phyloP scores from a whole-genome alignment of 2,113 vertebrate genomes.

The Ifrita kowaldi region DNA sequence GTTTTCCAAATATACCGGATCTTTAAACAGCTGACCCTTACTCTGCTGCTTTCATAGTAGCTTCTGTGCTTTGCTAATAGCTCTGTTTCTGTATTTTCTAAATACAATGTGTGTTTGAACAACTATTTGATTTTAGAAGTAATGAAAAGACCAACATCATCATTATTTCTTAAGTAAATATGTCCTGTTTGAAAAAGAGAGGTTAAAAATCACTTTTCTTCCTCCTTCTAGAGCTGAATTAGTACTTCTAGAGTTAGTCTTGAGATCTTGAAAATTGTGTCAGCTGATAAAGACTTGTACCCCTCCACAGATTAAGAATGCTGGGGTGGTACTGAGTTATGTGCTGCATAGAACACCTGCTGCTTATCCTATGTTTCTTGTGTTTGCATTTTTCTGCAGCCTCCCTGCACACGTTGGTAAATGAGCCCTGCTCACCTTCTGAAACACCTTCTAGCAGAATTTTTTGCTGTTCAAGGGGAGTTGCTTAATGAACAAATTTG shows the following conservation, averaged over 20 bases:
- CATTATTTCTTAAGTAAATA: background rate
- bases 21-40: background rate
- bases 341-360: background rate
- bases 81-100: background rate
- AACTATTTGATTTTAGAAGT: background rate
- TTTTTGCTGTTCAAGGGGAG: background rate
- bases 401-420: rapidly evolving
- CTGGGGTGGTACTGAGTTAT: background rate
- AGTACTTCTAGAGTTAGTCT: background rate
- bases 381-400: background rate
- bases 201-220: background rate
- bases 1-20: background rate
- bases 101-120: background rate
- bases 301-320: background rate
- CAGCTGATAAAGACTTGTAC: background rate
- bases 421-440: background rate
- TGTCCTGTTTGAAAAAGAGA: background rate
- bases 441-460: background rate
- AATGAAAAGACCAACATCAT: background rate
- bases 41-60: background rate
- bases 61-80: background rate
- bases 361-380: background rate
- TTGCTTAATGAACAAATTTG: background rate
- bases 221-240: background rate
- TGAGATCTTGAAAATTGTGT: background rate